phyloP scores from a whole-genome alignment of 2,797 vertebrate species.

The Acomys russatus region DNA sequence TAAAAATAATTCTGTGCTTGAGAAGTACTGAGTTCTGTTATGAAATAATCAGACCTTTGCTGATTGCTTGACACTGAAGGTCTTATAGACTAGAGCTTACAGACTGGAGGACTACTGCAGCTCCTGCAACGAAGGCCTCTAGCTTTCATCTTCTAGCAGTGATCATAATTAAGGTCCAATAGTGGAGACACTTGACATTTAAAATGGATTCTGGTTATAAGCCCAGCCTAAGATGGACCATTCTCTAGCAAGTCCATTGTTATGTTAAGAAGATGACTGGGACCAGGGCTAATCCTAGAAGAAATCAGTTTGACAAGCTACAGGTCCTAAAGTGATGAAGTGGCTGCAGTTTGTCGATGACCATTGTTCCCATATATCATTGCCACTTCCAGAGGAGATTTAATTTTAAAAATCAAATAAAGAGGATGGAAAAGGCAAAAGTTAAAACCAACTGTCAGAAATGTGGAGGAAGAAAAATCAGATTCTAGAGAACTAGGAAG shows the following conservation, averaged over 20 bases:
- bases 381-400: conserved; percentile 37
- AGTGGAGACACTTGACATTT: conserved; percentile 66
- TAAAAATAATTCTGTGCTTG: conserved; percentile 68
- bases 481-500: conserved; percentile 54
- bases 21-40: conserved; percentile 58
- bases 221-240: conserved; percentile 34
- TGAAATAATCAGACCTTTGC: conserved; percentile 66
- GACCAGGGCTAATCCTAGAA: conserved; percentile 58
- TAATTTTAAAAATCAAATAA: not conserved
- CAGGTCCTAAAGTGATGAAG: not conserved
- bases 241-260: conserved; percentile 63
- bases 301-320: conserved; percentile 60
- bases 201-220: conserved; percentile 59
- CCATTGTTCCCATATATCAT: not conserved
- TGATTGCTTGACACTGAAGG: conserved; percentile 54
- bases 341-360: not conserved
- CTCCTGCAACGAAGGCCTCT: conserved; percentile 61
- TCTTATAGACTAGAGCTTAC: not conserved
- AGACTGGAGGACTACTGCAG: conserved; percentile 32
- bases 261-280: conserved; percentile 64
- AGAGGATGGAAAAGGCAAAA: not conserved
- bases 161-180: conserved; percentile 69
- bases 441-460: conserved; percentile 6
- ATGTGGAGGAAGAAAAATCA: not conserved
- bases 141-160: conserved; percentile 44